These are phyloP conservation scores for Thermophis baileyi DNA, from an alignment of 2,113 vertebrate species.

Conservation along the genomic window DNA sequence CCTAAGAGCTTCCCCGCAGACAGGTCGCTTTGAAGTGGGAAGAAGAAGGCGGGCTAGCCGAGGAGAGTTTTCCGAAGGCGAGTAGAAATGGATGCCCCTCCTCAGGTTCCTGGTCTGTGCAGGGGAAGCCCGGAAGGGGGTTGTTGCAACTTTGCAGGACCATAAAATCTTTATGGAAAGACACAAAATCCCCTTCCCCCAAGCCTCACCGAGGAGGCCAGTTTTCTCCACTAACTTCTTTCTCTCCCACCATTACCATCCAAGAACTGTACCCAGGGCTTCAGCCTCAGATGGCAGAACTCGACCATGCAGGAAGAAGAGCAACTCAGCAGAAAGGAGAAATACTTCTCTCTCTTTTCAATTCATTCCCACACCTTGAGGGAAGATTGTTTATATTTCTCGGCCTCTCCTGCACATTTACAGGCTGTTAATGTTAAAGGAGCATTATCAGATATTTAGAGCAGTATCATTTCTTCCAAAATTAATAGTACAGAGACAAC, in stretches of 20 bases:
- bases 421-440: conserved; percentile 56
- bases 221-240: neutral
- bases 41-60: conserved; percentile 10
- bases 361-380: neutral
- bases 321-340: neutral
- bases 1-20: conserved; percentile 27
- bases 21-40: conserved; percentile 15
- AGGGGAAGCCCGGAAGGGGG: conserved; percentile 17
- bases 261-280: neutral
- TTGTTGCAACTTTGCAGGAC: conserved; percentile 21
- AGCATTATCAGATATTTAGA: conserved; percentile 57
- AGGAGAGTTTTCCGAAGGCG: conserved; percentile 19
- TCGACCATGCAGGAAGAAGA: neutral
- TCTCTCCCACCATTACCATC: neutral
- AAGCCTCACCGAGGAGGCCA: neutral
- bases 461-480: conserved; percentile 52
- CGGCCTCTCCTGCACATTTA: conserved; percentile 5
- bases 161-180: conserved; percentile 42
- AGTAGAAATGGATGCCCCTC: neutral
- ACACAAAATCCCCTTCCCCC: neutral
- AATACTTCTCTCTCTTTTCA: neutral
- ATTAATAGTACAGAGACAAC: conserved; percentile 57
- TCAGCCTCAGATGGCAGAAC: neutral
- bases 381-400: conserved; percentile 24
- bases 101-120: neutral